Percentiles rank a stretch among this genome's conserved stretches.
Evolutionary conservation across 1,140 invertebrate genomes (phyloP).

Genomic region (Zaprionus africanus): DNA sequence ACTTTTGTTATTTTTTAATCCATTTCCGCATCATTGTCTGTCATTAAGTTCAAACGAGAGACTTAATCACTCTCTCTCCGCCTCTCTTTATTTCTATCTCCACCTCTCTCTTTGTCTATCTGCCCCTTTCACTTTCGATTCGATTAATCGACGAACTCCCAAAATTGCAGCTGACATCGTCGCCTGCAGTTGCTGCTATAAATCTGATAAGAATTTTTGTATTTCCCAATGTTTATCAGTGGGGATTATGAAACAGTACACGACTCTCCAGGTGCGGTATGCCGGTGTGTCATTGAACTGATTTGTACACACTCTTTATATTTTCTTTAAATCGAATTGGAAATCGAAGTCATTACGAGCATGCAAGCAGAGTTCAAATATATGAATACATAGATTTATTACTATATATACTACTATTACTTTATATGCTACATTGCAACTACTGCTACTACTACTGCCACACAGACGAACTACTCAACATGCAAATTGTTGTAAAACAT

Average conservation of each 20-base stretch:
- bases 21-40: conserved; percentile 33
- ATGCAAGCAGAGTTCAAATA: background rate
- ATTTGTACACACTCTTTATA: conserved; percentile 5
- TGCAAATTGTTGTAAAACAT: conserved; percentile 31
- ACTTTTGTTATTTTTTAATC: conserved; percentile 30
- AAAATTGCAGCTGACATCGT: conserved; percentile 15
- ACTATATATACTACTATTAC: too few relatives aligned
- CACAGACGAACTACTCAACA: background rate
- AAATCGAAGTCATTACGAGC: conserved; percentile 6
- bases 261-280: background rate
- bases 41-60: conserved; percentile 10
- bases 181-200: background rate
- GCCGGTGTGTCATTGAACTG: conserved; percentile 28
- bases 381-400: background rate
- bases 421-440: too few relatives aligned
- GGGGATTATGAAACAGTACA: conserved; percentile 7
- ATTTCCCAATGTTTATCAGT: conserved; percentile 5
- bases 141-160: background rate
- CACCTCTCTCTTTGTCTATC: background rate
- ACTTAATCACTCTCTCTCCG: background rate
- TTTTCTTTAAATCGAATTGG: conserved; percentile 10
- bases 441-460: too few relatives aligned
- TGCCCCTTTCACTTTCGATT: conserved; percentile 32
- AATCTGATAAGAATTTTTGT: conserved; percentile 34
- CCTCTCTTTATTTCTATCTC: background rate